Conservation (phyloP, 2,797 vertebrate species). For the Gymnoscopelus microlampas region DNA sequence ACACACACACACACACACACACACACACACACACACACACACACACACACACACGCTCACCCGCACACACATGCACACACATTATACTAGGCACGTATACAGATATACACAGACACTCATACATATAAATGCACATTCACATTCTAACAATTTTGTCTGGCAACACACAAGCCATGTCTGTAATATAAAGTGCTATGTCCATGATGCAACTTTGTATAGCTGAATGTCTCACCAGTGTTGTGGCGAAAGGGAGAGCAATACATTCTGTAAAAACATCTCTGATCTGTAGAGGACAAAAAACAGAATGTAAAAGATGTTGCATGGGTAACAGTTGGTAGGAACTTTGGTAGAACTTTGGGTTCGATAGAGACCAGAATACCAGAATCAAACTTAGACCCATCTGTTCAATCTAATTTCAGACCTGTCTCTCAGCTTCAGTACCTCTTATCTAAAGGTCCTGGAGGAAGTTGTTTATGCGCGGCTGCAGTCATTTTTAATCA, state of each 20-base stretch:
- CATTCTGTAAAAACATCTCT: slow-evolving; percentile 59
- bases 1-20: slow-evolving; percentile 7
- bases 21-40: not conserved
- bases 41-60: slow-evolving; percentile 2
- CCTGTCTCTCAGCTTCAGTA: too few species aligned
- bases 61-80: slow-evolving; percentile 10
- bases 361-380: too few species aligned
- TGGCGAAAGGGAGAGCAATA: slow-evolving; percentile 70
- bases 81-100: not conserved
- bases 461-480: too few species aligned
- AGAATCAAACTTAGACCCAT: too few species aligned
- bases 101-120: not conserved
- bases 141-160: too few species aligned
- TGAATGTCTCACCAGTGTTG: slow-evolving; percentile 83
- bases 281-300: slow-evolving; percentile 67
- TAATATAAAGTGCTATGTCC: not conserved
- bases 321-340: not conserved
- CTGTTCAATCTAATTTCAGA: too few species aligned
- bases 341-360: too few species aligned
- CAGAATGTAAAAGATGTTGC: not conserved
- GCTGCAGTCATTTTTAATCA: too few species aligned
- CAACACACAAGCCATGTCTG: not conserved
- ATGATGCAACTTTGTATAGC: not conserved
- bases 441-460: too few species aligned
- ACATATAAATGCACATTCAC: too few species aligned